These are phyloP conservation scores for Pimephales promelas DNA, from an alignment of 2,113 vertebrate species.

Conservation along the genomic window DNA sequence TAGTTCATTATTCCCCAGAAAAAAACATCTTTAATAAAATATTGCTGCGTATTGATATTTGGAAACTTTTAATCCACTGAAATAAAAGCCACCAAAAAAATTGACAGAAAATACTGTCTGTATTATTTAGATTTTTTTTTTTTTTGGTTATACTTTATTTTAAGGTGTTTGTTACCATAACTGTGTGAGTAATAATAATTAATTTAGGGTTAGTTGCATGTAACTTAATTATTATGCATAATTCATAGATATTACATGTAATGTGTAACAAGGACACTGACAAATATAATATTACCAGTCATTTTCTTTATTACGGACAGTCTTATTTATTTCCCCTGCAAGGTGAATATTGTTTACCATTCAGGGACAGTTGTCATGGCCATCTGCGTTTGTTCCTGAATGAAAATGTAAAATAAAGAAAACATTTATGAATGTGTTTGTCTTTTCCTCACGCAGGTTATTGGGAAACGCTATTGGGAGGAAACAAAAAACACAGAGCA, in stretches of 20 bases:
- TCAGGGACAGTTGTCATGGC: neutral
- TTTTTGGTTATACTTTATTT: no score
- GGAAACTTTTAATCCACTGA: no score
- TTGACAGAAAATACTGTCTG: neutral
- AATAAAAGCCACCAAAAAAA: neutral
- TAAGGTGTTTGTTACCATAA: no score
- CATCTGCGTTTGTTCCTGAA: neutral
- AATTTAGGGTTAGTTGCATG: no score
- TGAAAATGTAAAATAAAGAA: neutral
- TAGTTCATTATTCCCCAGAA: neutral
- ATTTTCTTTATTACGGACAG: neutral
- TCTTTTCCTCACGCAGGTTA: slow-evolving; percentile 18
- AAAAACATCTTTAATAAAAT: neutral
- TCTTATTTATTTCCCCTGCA: neutral
- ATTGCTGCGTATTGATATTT: no score
- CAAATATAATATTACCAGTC: no score
- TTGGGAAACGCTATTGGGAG: slow-evolving; percentile 57
- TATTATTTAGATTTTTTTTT: neutral
- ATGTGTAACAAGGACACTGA: no score
- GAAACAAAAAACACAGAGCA: slow-evolving; percentile 19
- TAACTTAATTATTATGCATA: no score
- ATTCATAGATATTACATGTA: no score
- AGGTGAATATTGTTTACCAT: neutral
- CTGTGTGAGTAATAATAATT: no score
- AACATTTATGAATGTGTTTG: neutral